Percentiles rank a stretch among this genome's conserved stretches.
These are phyloP conservation scores for Pelochelys cantorii DNA, from an alignment of 2,797 vertebrate genomes.

Conservation along the genomic window DNA sequence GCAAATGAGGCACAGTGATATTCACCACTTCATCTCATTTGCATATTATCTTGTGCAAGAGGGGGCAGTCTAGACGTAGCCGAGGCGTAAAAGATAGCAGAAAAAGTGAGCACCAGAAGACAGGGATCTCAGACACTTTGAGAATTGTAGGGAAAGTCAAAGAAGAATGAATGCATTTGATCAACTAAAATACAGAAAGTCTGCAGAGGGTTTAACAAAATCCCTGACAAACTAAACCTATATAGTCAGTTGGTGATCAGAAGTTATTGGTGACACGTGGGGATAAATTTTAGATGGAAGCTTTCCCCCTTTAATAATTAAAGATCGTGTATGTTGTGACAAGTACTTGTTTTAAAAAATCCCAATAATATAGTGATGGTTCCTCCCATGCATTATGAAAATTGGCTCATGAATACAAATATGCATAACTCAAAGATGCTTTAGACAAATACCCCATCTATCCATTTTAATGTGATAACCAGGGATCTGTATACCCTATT, in stretches of 20 bases:
- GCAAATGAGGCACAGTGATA: too few species aligned
- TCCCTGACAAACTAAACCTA: not conserved
- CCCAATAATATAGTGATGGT: too few species aligned
- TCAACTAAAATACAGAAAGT: not conserved
- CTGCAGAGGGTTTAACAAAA: not conserved
- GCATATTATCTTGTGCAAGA: too few species aligned
- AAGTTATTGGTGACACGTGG: not conserved
- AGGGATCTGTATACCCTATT: too few species aligned
- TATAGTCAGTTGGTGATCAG: not conserved
- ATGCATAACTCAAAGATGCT: too few species aligned
- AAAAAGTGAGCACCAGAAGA: not conserved
- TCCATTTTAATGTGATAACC: too few species aligned
- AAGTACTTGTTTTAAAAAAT: not conserved
- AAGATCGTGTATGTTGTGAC: not conserved
- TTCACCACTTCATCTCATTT: too few species aligned
- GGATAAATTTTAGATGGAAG: not conserved
- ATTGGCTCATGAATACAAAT: too few species aligned
- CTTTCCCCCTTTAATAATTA: not conserved
- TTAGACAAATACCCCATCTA: too few species aligned
- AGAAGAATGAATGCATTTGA: not conserved
- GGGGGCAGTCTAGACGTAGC: too few species aligned
- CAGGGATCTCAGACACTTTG: not conserved
- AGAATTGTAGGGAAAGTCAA: not conserved
- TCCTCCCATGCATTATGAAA: too few species aligned
- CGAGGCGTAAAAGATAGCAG: not conserved